These are phyloP conservation scores for Bombus affinis DNA, from an alignment of 1,140 invertebrate species.

Conservation along the genomic window DNA sequence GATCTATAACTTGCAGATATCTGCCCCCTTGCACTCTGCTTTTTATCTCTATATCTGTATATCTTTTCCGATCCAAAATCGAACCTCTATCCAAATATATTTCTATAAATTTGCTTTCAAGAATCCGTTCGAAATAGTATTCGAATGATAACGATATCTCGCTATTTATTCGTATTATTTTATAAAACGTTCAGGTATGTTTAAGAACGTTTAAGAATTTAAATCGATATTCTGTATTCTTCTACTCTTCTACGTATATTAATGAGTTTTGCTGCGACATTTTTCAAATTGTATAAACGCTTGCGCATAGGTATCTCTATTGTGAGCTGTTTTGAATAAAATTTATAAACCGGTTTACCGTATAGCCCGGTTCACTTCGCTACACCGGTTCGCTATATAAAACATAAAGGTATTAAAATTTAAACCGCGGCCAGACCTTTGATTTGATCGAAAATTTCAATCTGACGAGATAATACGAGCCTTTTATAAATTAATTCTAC, in stretches of 20 bases:
- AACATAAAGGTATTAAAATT: background rate
- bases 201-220: no score
- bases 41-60: no score
- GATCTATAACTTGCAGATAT: conserved; percentile 29
- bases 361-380: background rate
- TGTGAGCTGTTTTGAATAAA: background rate
- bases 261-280: background rate
- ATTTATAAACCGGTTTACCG: background rate
- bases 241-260: background rate
- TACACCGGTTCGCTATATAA: background rate
- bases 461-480: background rate
- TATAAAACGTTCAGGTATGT: background rate
- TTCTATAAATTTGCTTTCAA: background rate
- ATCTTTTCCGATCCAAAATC: background rate
- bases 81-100: background rate
- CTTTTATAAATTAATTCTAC: background rate
- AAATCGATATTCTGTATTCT: no score
- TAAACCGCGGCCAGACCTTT: background rate
- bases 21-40: background rate
- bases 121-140: background rate
- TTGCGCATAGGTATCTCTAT: background rate
- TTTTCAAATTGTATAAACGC: background rate
- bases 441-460: background rate
- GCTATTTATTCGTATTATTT: no score
- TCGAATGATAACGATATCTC: background rate